Evolutionary conservation across 2,888 invertebrate genomes (phyloP).

Genomic region (Entomobrya multifasciata): DNA sequence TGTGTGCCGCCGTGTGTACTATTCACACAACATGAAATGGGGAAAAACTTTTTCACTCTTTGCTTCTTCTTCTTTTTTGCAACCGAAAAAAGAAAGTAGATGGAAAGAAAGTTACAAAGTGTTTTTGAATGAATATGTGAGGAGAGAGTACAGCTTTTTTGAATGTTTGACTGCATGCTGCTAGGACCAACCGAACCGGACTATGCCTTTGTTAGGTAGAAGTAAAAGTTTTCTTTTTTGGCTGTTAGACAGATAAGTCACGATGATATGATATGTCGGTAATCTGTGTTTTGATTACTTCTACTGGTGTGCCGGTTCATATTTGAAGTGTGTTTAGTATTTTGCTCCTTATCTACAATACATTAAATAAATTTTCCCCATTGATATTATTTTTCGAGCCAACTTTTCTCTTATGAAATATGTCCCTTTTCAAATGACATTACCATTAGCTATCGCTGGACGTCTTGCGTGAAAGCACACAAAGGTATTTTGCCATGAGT

Average conservation of each 20-base stretch:
- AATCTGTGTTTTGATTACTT: background rate
- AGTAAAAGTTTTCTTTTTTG: background rate
- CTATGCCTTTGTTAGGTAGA: background rate
- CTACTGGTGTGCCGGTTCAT: background rate
- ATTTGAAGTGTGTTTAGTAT: background rate
- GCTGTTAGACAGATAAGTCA: background rate
- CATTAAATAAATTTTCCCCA: too few species aligned
- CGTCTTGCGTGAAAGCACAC: too few species aligned
- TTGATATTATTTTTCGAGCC: too few species aligned
- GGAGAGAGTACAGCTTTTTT: background rate
- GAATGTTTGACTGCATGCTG: background rate
- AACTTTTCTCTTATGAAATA: background rate
- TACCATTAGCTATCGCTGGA: background rate
- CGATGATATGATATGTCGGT: background rate
- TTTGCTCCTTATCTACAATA: too few species aligned
- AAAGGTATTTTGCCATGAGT: too few species aligned
- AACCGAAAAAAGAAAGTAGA: background rate
- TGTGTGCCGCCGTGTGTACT: too few species aligned
- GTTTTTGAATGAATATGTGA: background rate
- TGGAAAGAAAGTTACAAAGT: background rate
- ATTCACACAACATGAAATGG: background rate
- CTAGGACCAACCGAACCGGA: background rate
- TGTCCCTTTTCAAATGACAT: background rate
- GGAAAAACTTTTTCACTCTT: background rate
- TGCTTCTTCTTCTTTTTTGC: too few species aligned